Percentiles rank a stretch among this genome's conserved stretches.
These are phyloP conservation scores for Brachionus asplanchnoidis DNA, from an alignment of 1,140 invertebrate genomes.

Conservation along the genomic window DNA sequence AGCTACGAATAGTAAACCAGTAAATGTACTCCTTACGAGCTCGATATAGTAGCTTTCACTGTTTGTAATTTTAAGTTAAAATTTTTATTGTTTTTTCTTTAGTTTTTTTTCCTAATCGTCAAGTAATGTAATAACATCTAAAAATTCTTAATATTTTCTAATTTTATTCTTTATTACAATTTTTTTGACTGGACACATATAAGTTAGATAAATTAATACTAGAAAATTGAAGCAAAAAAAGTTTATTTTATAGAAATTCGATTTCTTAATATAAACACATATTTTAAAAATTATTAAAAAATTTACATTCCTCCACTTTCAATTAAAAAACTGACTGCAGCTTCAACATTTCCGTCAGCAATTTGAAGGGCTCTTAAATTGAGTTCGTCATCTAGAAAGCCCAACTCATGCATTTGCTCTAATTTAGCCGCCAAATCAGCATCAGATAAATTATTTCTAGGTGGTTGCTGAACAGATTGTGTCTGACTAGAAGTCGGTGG, in stretches of 20 bases:
- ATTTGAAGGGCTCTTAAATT: conserved; percentile 28
- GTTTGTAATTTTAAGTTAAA: too few relatives aligned
- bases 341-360: conserved; percentile 18
- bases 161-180: too few relatives aligned
- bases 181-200: too few relatives aligned
- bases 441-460: background rate
- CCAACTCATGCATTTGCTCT: conserved; percentile 33
- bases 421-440: background rate
- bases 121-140: too few relatives aligned
- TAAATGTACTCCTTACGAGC: too few relatives aligned
- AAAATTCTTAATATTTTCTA: too few relatives aligned
- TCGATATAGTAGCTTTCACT: too few relatives aligned
- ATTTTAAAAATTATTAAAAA: background rate
- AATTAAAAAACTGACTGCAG: conserved; percentile 4
- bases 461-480: background rate
- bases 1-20: too few relatives aligned
- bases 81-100: too few relatives aligned
- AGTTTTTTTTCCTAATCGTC: too few relatives aligned
- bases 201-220: too few relatives aligned
- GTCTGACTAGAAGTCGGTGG: background rate
- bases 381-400: conserved; percentile 17
- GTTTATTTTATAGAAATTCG: background rate
- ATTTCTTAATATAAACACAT: background rate
- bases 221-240: background rate
- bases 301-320: conserved; percentile 4